Evolutionary conservation across 1,140 invertebrate genomes (phyloP).

Genomic region (Papilio helenus): DNA sequence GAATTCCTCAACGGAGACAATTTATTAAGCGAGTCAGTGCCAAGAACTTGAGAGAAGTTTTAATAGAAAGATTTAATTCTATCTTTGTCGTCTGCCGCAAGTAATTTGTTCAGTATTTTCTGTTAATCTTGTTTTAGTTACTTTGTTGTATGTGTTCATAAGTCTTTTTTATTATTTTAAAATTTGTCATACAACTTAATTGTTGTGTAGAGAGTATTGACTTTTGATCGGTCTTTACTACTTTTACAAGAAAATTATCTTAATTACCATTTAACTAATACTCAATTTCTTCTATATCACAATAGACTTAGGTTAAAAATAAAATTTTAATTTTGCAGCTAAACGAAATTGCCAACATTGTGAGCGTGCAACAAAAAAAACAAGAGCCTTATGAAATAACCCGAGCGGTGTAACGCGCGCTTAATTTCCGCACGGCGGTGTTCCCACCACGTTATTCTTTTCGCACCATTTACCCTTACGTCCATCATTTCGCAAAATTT

Average conservation of each 20-base stretch:
- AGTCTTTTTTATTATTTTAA: too few relatives aligned
- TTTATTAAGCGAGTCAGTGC: conserved; percentile 12
- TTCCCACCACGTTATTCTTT: conserved; percentile 66
- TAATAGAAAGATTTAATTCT: conserved; percentile 54
- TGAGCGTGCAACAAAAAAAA: conserved; percentile 28
- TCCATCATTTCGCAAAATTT: conserved; percentile 74
- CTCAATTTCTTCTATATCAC: neutral
- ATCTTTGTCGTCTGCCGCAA: neutral
- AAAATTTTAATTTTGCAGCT: neutral
- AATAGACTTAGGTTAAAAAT: neutral
- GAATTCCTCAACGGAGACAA: neutral
- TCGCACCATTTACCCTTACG: conserved; percentile 75
- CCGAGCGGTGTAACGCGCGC: conserved; percentile 47
- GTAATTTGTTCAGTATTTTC: too few relatives aligned
- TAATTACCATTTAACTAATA: too few relatives aligned
- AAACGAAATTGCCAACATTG: conserved; percentile 23
- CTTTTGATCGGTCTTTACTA: too few relatives aligned
- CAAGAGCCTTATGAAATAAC: conserved; percentile 30
- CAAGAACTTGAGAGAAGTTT: conserved; percentile 1
- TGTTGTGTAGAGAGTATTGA: too few relatives aligned
- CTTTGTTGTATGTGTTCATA: too few relatives aligned
- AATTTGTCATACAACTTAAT: too few relatives aligned
- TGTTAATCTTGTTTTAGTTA: too few relatives aligned
- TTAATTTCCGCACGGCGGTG: conserved; percentile 60
- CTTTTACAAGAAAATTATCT: too few relatives aligned